Evolutionary conservation across 2,113 vertebrate genomes (phyloP), one percentile per base, ranked within the genome.

Genomic region (Arizona elegans): DNA sequence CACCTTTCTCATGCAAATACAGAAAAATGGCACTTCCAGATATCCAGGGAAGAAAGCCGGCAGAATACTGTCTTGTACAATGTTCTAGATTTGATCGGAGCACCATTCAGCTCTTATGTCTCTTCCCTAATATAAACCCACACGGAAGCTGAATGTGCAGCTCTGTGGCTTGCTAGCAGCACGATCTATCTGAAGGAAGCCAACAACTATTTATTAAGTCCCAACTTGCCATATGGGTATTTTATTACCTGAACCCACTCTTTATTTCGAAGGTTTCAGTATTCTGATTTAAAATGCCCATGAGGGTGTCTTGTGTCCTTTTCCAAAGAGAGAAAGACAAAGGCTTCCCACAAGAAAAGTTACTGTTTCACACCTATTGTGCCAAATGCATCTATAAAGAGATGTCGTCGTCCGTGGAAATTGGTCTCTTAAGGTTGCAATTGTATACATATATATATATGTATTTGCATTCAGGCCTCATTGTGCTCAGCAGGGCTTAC

Each of bases 341-440:
- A 93, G 43, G 88, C 75, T 86, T 90, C 88, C 92, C 13, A 43
- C 88, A 53, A 26, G 70, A 55, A 59, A 52, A 92, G 89, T 88
- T 92, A 90, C 81, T 52, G 92, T 92, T 92, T 92, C 92, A 93
- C 70, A 93, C 92, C 92, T 86, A 58, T 50, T 90, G 29, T 93
- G 92, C 92, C 70, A 90, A 86, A 59, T 86, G 17, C 88, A 85
- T 86, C 43, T 88, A 59, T 90, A 92, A 93, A 90, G 92, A 52
- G 88, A 85, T 59, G 59, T 50, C 86, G 92, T 90, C 70, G 15
- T 53, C 29, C 12, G 9, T 26, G 10, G 92, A 86, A 90, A 53
- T 19, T 93, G 88, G 70, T 47, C 29, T 90, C 7, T 93, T 86
- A 90, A 90, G 88, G 21, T 81, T 86, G 88, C 88, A 90, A 86